A percentile compares a stretch with the other conserved stretches of the same genome.
Conservation (phyloP, 2,888 invertebrate species). For the Polydrusus cervinus region DNA sequence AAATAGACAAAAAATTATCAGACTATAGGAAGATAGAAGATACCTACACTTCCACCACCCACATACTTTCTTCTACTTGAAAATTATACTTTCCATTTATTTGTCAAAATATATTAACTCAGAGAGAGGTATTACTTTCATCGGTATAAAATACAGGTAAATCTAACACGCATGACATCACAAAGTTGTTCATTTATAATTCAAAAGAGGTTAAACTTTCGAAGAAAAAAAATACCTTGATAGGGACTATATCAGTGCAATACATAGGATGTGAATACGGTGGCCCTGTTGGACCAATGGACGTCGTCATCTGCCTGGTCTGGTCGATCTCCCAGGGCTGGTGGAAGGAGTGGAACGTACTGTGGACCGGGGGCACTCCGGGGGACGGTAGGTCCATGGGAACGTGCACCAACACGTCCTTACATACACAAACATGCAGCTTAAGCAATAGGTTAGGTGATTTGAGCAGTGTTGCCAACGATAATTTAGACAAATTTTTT, state of each 20-base stretch:
- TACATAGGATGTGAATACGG: slow-evolving; percentile 67
- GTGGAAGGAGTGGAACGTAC: slow-evolving; percentile 76
- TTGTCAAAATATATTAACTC: too few relatives aligned
- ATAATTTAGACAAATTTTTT: background rate
- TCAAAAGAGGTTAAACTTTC: too few relatives aligned
- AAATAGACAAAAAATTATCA: too few relatives aligned
- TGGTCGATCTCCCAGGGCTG: slow-evolving; percentile 82
- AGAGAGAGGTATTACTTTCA: too few relatives aligned
- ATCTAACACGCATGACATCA: too few relatives aligned
- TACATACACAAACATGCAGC: slow-evolving; percentile 72
- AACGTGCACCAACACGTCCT: slow-evolving; percentile 73
- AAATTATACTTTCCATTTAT: too few relatives aligned
- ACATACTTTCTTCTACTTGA: too few relatives aligned
- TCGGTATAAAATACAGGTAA: too few relatives aligned
- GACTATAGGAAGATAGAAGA: too few relatives aligned
- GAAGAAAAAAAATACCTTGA: slow-evolving; percentile 69
- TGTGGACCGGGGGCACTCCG: slow-evolving; percentile 71
- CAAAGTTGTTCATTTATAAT: too few relatives aligned
- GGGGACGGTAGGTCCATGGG: slow-evolving; percentile 70
- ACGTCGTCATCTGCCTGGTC: slow-evolving; percentile 72
- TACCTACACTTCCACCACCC: too few relatives aligned
- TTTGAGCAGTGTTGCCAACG: slow-evolving; percentile 38
- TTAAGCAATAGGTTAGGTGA: slow-evolving; percentile 63
- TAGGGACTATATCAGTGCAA: slow-evolving; percentile 75
- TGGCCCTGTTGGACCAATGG: slow-evolving; percentile 52